Conservation (phyloP, 1,140 invertebrate species). For the Cydia pomonella region DNA sequence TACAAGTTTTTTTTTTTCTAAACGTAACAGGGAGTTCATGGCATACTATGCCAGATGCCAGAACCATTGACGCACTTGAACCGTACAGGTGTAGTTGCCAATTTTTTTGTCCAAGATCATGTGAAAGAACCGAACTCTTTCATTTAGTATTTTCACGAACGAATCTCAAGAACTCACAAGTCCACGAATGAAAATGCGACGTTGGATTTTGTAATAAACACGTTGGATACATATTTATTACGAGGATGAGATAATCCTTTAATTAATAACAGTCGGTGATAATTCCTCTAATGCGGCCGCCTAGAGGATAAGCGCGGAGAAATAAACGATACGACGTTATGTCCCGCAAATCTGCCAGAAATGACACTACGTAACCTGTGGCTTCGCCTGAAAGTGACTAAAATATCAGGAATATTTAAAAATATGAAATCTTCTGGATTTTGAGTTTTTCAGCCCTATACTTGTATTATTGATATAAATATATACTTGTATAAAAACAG, state of each 20-base stretch:
- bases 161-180: background rate
- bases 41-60: background rate
- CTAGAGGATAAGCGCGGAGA: background rate
- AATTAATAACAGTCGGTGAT: constrained; percentile 5
- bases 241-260: background rate
- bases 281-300: constrained; percentile 7
- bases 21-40: background rate
- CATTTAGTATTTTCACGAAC: background rate
- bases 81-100: background rate
- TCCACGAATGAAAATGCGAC: background rate
- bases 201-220: background rate
- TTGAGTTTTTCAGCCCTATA: background rate
- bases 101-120: background rate
- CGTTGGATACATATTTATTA: background rate
- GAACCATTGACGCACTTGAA: constrained; percentile 7
- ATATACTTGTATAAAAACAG: too few species aligned
- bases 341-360: constrained; percentile 9
- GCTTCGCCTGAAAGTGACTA: background rate
- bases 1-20: background rate
- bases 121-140: background rate
- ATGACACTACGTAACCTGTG: background rate
- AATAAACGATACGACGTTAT: background rate
- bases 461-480: too few species aligned
- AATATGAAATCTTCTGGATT: background rate
- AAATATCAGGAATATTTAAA: background rate